Base-by-base conservation (phyloP, 2,888 invertebrate genomes). In the Lasioglossum zephyrum region DNA sequence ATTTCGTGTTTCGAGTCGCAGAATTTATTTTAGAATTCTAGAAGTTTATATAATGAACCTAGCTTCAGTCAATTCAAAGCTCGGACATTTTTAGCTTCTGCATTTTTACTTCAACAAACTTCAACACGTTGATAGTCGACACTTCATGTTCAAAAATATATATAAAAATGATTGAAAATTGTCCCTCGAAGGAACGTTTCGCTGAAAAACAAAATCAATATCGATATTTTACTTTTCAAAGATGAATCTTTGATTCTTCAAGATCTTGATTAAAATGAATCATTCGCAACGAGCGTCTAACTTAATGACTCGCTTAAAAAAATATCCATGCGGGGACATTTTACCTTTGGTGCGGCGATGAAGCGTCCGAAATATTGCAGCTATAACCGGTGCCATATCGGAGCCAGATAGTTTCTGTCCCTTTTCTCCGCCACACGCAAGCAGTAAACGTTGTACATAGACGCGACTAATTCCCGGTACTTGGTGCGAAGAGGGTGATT, bases 381-480 rank as follows among this genome's bases (percentile, higher is more conserved):
- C 57, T 1, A 4, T n/a, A n/a, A 36, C 13, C 36, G 36, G 6
- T 11, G 36, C 73, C 36, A 47, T 44, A 18, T 44, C 18, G 76
- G 70, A 53, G 49, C 26, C 22, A 11, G 8, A 39, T 26, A 36
- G 11, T 47, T 47, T 73, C 41, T 39, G 47, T 72, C 26, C 69
- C 26, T 44, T 69, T 47, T 73, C 41, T 44, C 22, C 18, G 47
- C 16, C 39, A 57, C 22, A 57, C 36, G 49, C 66, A 22, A 66
- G 66, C 41, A 26, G 73, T 73, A 57, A 72, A n/a, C 44, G 60
- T 78, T 74, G 77, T 77, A 49, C 53, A 39, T 66, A 77, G 69
- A 70, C 13, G 79, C 78, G 26, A 77, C 77, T 79, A 79, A 79
- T 85, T 73, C 73, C 44, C 39, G 44, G 44, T 76, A 77, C 73